Evolutionary conservation across 2,888 invertebrate species (phyloP).

Genomic region (Archaeoteleia sp.): DNA sequence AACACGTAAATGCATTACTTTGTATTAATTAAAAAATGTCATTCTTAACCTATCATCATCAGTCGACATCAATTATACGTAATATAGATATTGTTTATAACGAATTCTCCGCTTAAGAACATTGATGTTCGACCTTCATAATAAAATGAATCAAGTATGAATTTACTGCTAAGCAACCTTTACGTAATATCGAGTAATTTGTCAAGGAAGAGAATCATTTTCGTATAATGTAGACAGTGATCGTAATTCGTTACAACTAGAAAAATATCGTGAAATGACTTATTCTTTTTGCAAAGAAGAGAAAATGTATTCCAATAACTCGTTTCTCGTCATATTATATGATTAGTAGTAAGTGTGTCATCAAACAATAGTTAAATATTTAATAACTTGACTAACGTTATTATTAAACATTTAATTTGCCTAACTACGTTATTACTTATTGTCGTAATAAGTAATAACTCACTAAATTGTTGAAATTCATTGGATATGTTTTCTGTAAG

Average conservation of each 20-base stretch:
- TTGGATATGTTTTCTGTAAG: no score
- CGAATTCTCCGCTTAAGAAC: slow-evolving; percentile 33
- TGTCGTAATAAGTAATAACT: no score
- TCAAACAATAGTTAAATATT: no score
- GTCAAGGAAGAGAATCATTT: slow-evolving; percentile 48
- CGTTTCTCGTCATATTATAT: slow-evolving; percentile 9
- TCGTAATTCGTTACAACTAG: slow-evolving; percentile 34
- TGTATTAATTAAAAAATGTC: slow-evolving; percentile 6
- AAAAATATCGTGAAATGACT: slow-evolving; percentile 24
- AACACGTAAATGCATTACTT: no score
- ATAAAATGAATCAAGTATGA: slow-evolving; percentile 48
- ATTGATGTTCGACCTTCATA: slow-evolving; percentile 40
- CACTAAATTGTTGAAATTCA: no score
- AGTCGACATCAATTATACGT: slow-evolving; percentile 30
- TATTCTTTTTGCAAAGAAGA: slow-evolving; percentile 5
- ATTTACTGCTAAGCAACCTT: slow-evolving; percentile 33
- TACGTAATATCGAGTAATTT: slow-evolving; percentile 44
- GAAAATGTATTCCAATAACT: slow-evolving; percentile 6
- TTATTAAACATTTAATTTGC: no score
- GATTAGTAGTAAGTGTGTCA: background rate
- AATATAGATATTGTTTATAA: slow-evolving; percentile 44
- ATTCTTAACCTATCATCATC: slow-evolving; percentile 21
- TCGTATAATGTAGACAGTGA: slow-evolving; percentile 34
- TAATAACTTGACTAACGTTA: no score
- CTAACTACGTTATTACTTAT: no score